Evolutionary conservation across 2,888 invertebrate genomes (phyloP), one percentile per base, ranked within the genome.

Genomic region (Sussaba pulchella): DNA sequence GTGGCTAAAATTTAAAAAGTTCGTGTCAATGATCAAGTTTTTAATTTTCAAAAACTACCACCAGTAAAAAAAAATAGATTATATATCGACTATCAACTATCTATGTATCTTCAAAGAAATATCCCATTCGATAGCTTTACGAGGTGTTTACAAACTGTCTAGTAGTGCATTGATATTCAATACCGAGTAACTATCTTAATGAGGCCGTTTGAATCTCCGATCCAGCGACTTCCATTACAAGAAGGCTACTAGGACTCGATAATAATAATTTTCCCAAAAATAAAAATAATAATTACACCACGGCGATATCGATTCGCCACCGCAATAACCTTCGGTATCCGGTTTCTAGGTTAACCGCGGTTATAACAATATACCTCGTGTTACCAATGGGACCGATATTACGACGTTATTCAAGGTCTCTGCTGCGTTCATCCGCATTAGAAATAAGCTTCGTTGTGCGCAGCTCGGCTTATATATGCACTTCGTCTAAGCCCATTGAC

Each of bases 321-420:
- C 26, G 54, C 14, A 14, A 54, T 31, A 31, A 24, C 47, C 19
- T 8, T 50, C 14, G 31, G 57, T 14, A 17, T 57, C 31, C 9
- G 2, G 14, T 57, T 57, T 6, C 47, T 21, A 19, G 10, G 19
- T 50, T 10, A 8, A 21, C 19, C 21, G 1, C 9, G 1, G 21
- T 31, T 31, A 31, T 6, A 6, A 2, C 10, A 14, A 6, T 19
- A 9, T 21, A 10, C 9, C 12, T 24, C 3, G 24, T 54, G 26
- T n/a, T 57, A 9, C 31, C 57, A 57, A 24, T 31, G 54, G 52
- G 12, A 52, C 52, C 52, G 52, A 24, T 52, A 24, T 26, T n/a
- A n/a, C 26, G 52, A 52, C 21, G 24, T 12, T 12, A 52, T 52
- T 52, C 52, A 52, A 52, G 52, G 52, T 52, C 52, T 52, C 19